Conservation (phyloP, 2,797 vertebrate species). For the Ctenopoma kingsleyae region DNA sequence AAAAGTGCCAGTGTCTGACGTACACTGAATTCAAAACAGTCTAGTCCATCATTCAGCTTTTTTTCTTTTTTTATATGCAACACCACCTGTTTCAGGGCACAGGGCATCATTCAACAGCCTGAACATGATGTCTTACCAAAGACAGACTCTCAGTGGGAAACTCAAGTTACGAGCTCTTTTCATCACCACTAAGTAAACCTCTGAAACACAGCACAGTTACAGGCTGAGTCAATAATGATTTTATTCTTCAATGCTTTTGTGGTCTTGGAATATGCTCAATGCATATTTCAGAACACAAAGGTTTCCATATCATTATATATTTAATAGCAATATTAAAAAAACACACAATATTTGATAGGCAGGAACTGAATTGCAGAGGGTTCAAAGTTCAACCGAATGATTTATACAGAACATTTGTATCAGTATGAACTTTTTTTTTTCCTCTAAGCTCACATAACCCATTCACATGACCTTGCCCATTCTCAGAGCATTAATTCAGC, state of each 20-base stretch:
- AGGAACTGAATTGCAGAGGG: too few species aligned
- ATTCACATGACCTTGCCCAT: background rate
- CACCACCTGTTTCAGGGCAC: slow-evolving; percentile 13
- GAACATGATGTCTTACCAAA: slow-evolving; percentile 3
- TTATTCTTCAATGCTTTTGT: background rate
- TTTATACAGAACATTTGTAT: too few species aligned
- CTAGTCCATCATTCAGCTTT: background rate
- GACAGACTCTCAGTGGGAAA: background rate
- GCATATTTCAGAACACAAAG: too few species aligned
- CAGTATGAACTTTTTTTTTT: too few species aligned
- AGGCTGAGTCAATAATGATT: background rate
- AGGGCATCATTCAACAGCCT: slow-evolving; percentile 4
- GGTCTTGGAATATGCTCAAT: background rate
- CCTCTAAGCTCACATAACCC: too few species aligned
- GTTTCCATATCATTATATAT: too few species aligned
- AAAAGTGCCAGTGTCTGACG: background rate
- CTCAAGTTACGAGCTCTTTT: background rate
- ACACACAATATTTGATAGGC: too few species aligned
- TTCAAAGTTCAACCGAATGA: too few species aligned
- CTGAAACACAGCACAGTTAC: too few species aligned
- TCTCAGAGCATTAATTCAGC: background rate
- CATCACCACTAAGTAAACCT: background rate
- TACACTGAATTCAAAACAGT: background rate
- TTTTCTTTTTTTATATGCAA: background rate
- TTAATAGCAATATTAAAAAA: too few species aligned